These are phyloP conservation scores for Intoshia linei DNA, from an alignment of 1,140 invertebrate genomes.

Conservation along the genomic window DNA sequence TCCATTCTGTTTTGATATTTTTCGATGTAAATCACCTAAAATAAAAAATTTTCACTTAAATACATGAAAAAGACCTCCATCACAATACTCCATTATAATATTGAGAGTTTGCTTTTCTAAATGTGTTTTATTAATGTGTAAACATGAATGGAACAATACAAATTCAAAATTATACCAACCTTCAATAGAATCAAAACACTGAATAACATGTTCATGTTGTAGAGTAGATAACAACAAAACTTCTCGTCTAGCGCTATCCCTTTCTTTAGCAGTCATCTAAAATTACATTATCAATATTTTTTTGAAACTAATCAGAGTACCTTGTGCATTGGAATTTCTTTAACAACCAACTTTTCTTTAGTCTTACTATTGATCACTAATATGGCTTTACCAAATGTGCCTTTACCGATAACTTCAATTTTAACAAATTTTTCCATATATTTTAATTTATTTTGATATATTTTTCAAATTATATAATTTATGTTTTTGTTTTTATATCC, in stretches of 20 bases:
- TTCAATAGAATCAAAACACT: neutral
- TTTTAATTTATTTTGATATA: too few relatives aligned
- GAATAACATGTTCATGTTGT: neutral
- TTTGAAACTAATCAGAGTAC: too few relatives aligned
- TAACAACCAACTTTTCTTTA: too few relatives aligned
- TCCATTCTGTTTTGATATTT: neutral
- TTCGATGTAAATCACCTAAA: neutral
- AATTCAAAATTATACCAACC: neutral
- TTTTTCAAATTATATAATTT: too few relatives aligned
- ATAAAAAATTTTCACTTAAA: neutral
- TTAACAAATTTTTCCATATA: too few relatives aligned
- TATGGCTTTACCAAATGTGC: too few relatives aligned
- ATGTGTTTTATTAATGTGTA: neutral
- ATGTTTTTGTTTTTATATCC: too few relatives aligned
- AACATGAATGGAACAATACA: neutral
- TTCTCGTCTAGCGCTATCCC: neutral
- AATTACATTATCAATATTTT: too few relatives aligned
- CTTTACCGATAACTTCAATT: too few relatives aligned
- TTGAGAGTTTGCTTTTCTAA: neutral
- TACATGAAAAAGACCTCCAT: neutral
- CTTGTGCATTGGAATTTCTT: too few relatives aligned
- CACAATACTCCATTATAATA: constrained; percentile 1
- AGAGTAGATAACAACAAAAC: neutral
- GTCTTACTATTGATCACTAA: too few relatives aligned
- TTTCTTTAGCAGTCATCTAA: neutral